These are phyloP conservation scores for Dendrolimus houi DNA, from an alignment of 2,888 invertebrate genomes.

Conservation along the genomic window DNA sequence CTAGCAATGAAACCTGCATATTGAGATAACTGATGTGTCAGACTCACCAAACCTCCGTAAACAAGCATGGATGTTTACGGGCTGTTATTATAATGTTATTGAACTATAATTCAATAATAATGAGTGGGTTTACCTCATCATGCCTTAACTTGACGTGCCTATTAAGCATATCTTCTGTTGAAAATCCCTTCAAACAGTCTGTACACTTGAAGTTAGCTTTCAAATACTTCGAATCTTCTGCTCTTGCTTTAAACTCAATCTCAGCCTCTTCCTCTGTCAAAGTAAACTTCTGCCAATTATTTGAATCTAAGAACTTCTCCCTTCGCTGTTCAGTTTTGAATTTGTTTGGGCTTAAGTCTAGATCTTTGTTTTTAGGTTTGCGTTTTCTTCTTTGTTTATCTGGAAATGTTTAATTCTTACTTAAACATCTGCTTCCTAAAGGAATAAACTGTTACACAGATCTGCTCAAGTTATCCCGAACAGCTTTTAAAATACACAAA, in stretches of 20 bases:
- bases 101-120: neutral
- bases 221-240: conserved; percentile 36
- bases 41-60: too few species aligned
- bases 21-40: too few species aligned
- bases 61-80: too few species aligned
- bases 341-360: conserved; percentile 14
- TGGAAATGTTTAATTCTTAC: neutral
- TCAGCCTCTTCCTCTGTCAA: conserved; percentile 49
- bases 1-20: too few species aligned
- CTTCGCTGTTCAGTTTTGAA: conserved; percentile 22
- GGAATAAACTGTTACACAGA: too few species aligned
- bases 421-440: too few species aligned
- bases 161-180: conserved; percentile 48
- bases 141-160: conserved; percentile 48
- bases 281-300: conserved; percentile 42
- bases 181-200: conserved; percentile 55
- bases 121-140: conserved; percentile 35
- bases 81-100: too few species aligned
- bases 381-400: neutral
- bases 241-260: conserved; percentile 36
- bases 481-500: too few species aligned
- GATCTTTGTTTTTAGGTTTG: neutral
- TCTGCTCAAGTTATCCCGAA: too few species aligned
- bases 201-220: conserved; percentile 44
- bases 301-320: conserved; percentile 30